Conservation (phyloP, 2,797 vertebrate genomes). For the Ctenopoma kingsleyae region DNA sequence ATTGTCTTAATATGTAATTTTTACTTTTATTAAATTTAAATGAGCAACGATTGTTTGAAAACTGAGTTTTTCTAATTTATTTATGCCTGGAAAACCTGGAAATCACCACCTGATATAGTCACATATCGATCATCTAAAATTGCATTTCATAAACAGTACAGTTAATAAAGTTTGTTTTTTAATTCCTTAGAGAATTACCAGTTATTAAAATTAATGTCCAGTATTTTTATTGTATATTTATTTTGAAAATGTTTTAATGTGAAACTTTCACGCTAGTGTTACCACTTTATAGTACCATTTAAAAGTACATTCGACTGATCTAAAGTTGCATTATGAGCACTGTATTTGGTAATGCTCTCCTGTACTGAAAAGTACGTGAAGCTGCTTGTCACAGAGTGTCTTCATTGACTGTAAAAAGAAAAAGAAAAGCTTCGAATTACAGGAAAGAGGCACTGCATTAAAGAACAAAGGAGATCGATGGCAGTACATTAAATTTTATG, state of each 20-base stretch:
- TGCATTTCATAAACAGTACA: background rate
- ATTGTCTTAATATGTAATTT: background rate
- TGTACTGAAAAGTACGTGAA: constrained; percentile 60
- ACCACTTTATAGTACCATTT: constrained; percentile 8
- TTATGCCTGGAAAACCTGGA: no score
- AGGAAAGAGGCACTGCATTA: constrained; percentile 90
- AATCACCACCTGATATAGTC: no score
- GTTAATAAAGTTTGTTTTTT: background rate
- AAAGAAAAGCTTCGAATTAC: constrained; percentile 87
- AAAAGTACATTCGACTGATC: constrained; percentile 6
- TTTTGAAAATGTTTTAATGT: background rate
- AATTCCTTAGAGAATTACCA: background rate
- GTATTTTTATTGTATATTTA: background rate
- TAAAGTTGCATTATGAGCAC: constrained; percentile 27
- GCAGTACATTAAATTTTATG: constrained; percentile 91
- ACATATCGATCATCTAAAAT: background rate
- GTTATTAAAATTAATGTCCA: background rate
- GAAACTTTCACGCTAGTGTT: no score
- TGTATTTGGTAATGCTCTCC: constrained; percentile 35
- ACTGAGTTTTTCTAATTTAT: no score
- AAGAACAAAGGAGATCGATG: constrained; percentile 91
- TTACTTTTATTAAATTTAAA: background rate
- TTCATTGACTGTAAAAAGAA: constrained; percentile 84
- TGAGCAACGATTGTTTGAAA: background rate
- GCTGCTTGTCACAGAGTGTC: constrained; percentile 85